Base-by-base conservation (phyloP, 2,113 vertebrate genomes). In the Gracilinanus agilis region DNA sequence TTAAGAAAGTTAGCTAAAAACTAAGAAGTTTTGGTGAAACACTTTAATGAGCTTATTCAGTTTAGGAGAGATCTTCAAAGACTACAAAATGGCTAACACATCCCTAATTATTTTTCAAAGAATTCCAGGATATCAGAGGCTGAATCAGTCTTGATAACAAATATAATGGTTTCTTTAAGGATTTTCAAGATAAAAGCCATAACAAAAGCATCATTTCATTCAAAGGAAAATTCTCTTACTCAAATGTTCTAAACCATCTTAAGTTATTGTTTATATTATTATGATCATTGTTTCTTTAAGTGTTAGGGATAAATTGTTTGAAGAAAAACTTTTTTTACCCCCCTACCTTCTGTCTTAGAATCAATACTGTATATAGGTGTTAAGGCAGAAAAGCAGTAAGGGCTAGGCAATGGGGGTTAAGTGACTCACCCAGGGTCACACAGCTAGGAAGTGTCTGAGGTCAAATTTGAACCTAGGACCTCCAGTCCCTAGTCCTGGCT, bases 11-110 rank as follows among this genome's bases (percentile, higher is more conserved):
- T 4, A 3, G 55, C 40, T 61, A 44, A 95, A 94, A 93, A 89
- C 0, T 61, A 53, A 40, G 61, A 94, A 91, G 53, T 0, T 40
- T 95, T 2, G n/a, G n/a, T 40, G n/a, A 83, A 27, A 83, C 0
- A 1, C 56, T 96, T 96, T 90, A 94, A 56, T 61, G 93, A 54
- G 11, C 3, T 94, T 91, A 89, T 16, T 96, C 40, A 92, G 0
- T 75, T 54, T 34, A 92, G 29, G 10, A 96, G 53, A 95, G 96
- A 8, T 11, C 44, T 94, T 34, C 55, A 54, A 83, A 44, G 1
- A 24, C 53, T 95, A 29, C 12, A 92, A 97, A 96, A 96, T 55
- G 56, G 49, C 55, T 96, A 94, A 23, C 2, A 34, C 1, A 53
- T 27, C 54, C 29, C 7, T 55, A 25, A 13, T 44, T 95, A 44